Base-by-base conservation (phyloP, 2,888 invertebrate genomes). In the Steinernema hermaphroditum region DNA sequence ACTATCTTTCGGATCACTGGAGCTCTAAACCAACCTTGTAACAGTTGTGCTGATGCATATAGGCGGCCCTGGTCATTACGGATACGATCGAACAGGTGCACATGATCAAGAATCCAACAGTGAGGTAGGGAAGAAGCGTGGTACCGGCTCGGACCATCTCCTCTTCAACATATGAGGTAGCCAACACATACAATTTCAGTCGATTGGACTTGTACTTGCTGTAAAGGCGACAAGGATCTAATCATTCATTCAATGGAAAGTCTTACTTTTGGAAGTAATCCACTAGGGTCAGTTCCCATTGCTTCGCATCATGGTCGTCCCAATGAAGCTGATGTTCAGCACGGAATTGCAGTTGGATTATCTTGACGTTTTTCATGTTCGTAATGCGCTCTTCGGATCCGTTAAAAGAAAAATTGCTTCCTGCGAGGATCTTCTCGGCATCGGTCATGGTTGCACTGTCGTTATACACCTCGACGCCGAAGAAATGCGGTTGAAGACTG, bases 91-190 rank as follows among this genome's bases (percentile, higher is more conserved):
- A 80, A 68, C 81, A 82, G n/a, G 77, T 69, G 68, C 80, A 81
- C 84, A 84, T 84, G 32, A 84, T 79, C 24, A 81, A 71, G 76
- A 84, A 84, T 22, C 84, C 84, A 68, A 84, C 80, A 22, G 76
- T 75, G 50, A 82, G 69, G 50, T 82, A 81, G 8, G 81, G 81
- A 1, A 81, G 46, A 6, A 80, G 72, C 34, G 76, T 75, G 32
- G 76, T 74, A 16, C 80, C 81, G 29, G 76, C 80, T 44, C 84
- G 74, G 46, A 84, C 83, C 84, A 84, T 84, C 73, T 84, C 84
- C 57, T 84, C 82, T 69, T 84, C 84, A 0, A 84, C 80, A 70
- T 80, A 83, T 9, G 84, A 79, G 43, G 81, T 81, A 4, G 82
- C 81, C 43, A 82, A 77, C 24, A 80, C 78, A 70, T 79, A 83